Percentiles rank a stretch among this genome's conserved stretches.
Conservation (phyloP, 2,113 vertebrate genomes). For the Protobothrops flavoviridis region DNA sequence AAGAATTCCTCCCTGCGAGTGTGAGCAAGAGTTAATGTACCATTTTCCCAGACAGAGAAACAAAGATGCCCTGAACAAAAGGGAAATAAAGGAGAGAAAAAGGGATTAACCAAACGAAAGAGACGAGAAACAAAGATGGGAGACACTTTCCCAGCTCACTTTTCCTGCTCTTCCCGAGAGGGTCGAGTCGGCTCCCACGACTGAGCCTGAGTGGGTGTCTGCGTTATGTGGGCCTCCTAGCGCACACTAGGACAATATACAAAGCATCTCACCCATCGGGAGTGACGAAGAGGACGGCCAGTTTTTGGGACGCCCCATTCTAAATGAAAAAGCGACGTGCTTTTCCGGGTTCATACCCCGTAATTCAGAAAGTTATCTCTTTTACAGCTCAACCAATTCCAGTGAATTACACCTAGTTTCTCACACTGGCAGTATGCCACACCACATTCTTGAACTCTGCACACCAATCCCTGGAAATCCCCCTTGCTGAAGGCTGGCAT, state of each 20-base stretch:
- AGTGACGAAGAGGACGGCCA: constrained; percentile 30
- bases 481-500: neutral
- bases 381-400: neutral
- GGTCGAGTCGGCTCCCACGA: neutral
- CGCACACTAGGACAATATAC: neutral
- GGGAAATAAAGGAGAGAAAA: constrained; percentile 50
- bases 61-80: constrained; percentile 30
- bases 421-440: neutral
- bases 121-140: constrained; percentile 36
- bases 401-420: no score
- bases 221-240: neutral
- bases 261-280: constrained; percentile 12
- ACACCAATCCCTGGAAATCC: no score
- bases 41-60: constrained; percentile 50
- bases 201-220: neutral
- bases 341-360: neutral
- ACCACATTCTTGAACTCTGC: neutral
- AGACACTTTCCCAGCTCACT: neutral
- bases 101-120: constrained; percentile 30
- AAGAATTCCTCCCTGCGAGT: constrained; percentile 61
- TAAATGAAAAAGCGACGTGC: neutral
- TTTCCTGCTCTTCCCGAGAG: neutral
- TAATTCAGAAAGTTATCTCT: neutral
- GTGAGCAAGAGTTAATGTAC: constrained; percentile 68
- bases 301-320: constrained; percentile 16